phyloP scores from a whole-genome alignment of 2,888 invertebrate species.

The Acronicta alni region DNA sequence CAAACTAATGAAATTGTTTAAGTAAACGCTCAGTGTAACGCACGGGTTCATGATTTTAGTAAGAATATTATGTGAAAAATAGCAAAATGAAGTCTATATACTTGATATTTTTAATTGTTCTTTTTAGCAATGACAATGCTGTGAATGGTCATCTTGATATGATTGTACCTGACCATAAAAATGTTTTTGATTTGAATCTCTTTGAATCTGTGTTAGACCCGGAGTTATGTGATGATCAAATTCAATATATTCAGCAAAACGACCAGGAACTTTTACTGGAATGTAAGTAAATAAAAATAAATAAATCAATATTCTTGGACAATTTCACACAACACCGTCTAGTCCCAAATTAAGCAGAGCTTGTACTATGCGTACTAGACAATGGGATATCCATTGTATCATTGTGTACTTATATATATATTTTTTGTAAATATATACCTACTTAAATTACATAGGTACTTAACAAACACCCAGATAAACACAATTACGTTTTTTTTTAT shows the following conservation, averaged over 20 bases:
- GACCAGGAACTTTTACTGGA: constrained; percentile 57
- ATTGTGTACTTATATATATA: no score
- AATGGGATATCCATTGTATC: no score
- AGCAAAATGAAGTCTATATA: constrained; percentile 19
- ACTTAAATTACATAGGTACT: no score
- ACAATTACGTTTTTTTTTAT: no score
- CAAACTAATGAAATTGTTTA: background rate
- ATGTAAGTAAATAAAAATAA: constrained; percentile 82
- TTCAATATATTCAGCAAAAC: constrained; percentile 64
- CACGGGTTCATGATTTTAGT: background rate
- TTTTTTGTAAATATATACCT: no score
- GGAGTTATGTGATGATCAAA: constrained; percentile 71
- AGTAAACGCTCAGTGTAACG: constrained; percentile 2
- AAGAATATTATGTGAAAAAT: constrained; percentile 7
- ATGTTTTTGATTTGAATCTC: constrained; percentile 69
- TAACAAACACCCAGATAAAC: no score
- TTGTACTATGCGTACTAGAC: no score
- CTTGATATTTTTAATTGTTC: constrained; percentile 26
- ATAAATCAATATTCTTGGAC: no score
- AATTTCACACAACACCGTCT: no score
- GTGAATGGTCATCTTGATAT: constrained; percentile 50
- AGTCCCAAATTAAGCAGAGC: no score
- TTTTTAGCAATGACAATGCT: background rate
- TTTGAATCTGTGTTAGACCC: constrained; percentile 73
- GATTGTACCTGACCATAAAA: constrained; percentile 55